phyloP scores from a whole-genome alignment of 2,113 vertebrate species.

The Pedionomus torquatus region DNA sequence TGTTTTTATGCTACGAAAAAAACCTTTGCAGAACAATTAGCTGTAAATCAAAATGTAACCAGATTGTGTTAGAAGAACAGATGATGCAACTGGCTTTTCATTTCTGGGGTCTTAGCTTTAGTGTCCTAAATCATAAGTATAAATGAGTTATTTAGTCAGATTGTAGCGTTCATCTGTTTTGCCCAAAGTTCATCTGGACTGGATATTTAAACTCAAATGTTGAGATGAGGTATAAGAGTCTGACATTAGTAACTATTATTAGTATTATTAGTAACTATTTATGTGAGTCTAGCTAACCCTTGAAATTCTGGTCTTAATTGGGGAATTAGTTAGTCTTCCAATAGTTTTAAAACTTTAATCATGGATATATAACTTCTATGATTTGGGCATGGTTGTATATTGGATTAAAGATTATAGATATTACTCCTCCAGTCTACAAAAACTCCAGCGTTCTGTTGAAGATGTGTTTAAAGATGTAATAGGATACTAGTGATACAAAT shows the following conservation, averaged over 20 bases:
- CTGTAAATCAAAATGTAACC: slow-evolving; percentile 33
- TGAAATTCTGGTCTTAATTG: neutral
- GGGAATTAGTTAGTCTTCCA: neutral
- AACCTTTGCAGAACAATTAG: neutral
- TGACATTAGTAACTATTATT: too few species aligned
- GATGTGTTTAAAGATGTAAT: neutral
- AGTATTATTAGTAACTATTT: too few species aligned
- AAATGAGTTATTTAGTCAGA: slow-evolving; percentile 20
- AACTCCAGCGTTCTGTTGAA: neutral
- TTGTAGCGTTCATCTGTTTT: slow-evolving; percentile 1
- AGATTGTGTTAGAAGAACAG: slow-evolving; percentile 16
- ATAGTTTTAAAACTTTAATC: neutral
- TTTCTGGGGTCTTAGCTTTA: slow-evolving; percentile 12
- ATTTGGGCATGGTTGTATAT: neutral
- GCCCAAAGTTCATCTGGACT: slow-evolving; percentile 9
- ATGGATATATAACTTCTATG: neutral
- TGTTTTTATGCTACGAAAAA: neutral
- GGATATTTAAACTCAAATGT: neutral
- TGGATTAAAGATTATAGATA: neutral
- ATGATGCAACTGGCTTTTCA: slow-evolving; percentile 25
- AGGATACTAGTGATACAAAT: neutral
- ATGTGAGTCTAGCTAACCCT: neutral
- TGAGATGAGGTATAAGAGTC: neutral
- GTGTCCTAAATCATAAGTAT: slow-evolving; percentile 1
- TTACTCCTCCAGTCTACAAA: neutral